A percentile compares a stretch with the other conserved stretches of the same genome.
These are phyloP conservation scores for Columba guinea DNA, from an alignment of 2,797 vertebrate genomes.

Conservation along the genomic window DNA sequence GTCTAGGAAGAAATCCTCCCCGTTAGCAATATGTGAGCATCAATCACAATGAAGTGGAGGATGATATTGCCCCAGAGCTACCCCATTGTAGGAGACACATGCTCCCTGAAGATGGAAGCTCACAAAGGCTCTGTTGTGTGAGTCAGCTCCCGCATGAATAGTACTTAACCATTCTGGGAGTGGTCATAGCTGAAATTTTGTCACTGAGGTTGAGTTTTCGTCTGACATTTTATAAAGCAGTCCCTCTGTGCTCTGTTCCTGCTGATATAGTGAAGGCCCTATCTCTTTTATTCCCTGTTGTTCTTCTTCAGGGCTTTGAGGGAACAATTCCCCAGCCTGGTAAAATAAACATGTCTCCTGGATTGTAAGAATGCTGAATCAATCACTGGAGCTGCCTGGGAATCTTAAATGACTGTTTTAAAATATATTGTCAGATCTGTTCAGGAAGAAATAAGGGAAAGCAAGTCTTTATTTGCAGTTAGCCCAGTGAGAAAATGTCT, in stretches of 20 bases:
- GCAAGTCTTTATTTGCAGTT: neutral
- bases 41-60: neutral
- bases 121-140: neutral
- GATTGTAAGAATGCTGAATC: constrained; percentile 17
- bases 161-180: neutral
- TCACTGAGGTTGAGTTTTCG: neutral
- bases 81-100: accelerated
- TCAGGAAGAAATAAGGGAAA: constrained; percentile 28
- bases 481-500: neutral
- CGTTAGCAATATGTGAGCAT: no score
- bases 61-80: neutral
- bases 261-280: neutral
- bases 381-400: constrained; percentile 17
- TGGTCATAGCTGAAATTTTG: neutral
- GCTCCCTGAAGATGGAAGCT: neutral
- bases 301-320: neutral
- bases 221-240: neutral
- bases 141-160: neutral
- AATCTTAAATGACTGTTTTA: constrained; percentile 23
- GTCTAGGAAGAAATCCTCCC: no score
- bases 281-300: neutral
- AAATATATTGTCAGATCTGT: constrained; percentile 1
- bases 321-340: neutral
- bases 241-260: neutral
- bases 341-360: constrained; percentile 9